Evolutionary conservation across 2,797 vertebrate genomes (phyloP), one percentile per base, ranked within the genome.

Genomic region (Threskiornis aethiopicus): DNA sequence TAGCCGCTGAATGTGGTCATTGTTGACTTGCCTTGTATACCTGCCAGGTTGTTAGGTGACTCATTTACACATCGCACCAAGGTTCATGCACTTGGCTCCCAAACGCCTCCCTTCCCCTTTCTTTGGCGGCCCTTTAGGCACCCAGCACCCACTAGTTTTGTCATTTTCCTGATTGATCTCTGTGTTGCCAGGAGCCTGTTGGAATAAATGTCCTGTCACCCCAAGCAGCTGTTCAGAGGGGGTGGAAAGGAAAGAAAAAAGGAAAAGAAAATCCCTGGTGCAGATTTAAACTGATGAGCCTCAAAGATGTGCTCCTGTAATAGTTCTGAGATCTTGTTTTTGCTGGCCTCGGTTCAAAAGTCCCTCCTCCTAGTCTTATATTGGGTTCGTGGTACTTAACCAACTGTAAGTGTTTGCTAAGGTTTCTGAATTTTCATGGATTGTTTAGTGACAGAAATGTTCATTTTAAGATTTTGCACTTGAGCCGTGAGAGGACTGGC

Each of bases 21-120:
- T 97, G 95, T 96, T 97, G 84, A 88, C 90, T 97, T 78, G 46
- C 71, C 94, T 88, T 96, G 91, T 95, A 14, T 59, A 95, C 95
- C 97, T 94, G 93, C 94, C 92, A 90, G 90, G 94, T 97, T 96
- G 89, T 92, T 64, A 77, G 75, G 86, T 98, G 97, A 97, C 94
- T 98, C 97, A 97, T 84, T 39, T 26, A 35, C 65, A 75, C 69
- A 87, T 86, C 82, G 61, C 93, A 67, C 54, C 84, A 15, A 89
- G 93, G 92, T 72, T 94, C 91, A 3, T 37, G 91, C 70, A 37
- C 62, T 83, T 31, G n/a, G 91, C 94, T 91, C 87, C 87, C 89
- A 22, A 42, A 25, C 8, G 11, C 41, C 92, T 84, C 37, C 49
- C 61, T 84, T 88, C 86, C 69, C 78, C 76, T 90, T 81, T 46